A percentile compares a stretch with the other conserved stretches of the same genome.
Evolutionary conservation across 2,888 invertebrate genomes (phyloP).

Genomic region (Rhamphomyia laevipes): DNA sequence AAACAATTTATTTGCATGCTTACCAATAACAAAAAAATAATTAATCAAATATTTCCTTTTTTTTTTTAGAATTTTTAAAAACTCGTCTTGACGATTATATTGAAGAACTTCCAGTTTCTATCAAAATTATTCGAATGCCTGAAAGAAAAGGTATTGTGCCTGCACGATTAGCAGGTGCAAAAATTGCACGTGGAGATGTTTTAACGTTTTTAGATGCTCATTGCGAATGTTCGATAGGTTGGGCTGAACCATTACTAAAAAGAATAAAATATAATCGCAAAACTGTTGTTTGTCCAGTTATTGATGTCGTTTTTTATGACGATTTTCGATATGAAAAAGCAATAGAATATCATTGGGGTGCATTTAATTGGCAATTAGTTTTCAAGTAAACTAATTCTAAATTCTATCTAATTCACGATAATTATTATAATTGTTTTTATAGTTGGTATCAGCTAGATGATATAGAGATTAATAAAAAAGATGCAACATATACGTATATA

Average conservation of each 20-base stretch:
- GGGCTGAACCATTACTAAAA: conserved; percentile 62
- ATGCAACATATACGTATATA: conserved; percentile 61
- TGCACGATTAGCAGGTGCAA: conserved; percentile 69
- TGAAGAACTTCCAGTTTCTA: conserved; percentile 46
- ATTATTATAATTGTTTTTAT: not conserved
- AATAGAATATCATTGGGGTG: conserved; percentile 89
- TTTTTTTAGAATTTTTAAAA: conserved; percentile 45
- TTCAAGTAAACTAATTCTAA: conserved; percentile 40
- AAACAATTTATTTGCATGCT: conserved; percentile 1
- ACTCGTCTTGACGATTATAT: conserved; percentile 57
- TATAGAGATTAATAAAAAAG: conserved; percentile 34
- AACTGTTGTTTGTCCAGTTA: conserved; percentile 52
- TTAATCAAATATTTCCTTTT: not conserved
- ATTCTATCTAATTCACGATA: too few relatives aligned
- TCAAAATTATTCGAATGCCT: conserved; percentile 51
- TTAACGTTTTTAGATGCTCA: conserved; percentile 95
- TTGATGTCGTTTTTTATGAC: conserved; percentile 91
- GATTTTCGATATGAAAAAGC: conserved; percentile 91
- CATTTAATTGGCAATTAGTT: conserved; percentile 95
- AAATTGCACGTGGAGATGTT: conserved; percentile 57
- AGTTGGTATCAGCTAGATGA: conserved; percentile 8
- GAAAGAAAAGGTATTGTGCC: conserved; percentile 67
- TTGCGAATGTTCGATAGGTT: conserved; percentile 80
- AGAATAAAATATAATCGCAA: conserved; percentile 37
- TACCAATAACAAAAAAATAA: not conserved